A percentile compares a stretch with the other conserved stretches of the same genome.
These are phyloP conservation scores for Stenodera caucasica DNA, from an alignment of 2,888 invertebrate genomes.

Conservation along the genomic window DNA sequence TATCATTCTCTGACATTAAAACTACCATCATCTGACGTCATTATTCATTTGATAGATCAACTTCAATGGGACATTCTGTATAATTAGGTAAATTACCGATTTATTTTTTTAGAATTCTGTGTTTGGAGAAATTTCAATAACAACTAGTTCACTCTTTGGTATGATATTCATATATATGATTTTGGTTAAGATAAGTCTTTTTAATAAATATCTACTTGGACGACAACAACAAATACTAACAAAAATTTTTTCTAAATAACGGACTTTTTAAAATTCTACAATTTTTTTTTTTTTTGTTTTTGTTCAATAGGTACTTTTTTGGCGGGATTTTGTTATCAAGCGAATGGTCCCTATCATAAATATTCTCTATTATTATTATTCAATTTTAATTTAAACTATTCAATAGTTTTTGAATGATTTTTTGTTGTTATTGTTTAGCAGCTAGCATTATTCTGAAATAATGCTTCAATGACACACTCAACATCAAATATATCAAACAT, in stretches of 20 bases:
- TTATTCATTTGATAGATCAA: no score
- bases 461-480: slow-evolving; percentile 29
- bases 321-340: slow-evolving; percentile 48
- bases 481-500: slow-evolving; percentile 26
- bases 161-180: neutral
- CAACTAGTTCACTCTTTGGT: neutral
- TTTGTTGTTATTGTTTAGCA: slow-evolving; percentile 39
- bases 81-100: neutral
- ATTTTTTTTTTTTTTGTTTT: slow-evolving; percentile 5
- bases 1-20: no score
- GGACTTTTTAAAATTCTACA: neutral
- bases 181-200: neutral
- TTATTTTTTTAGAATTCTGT: slow-evolving; percentile 20
- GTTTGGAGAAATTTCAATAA: slow-evolving; percentile 20
- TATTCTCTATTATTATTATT: slow-evolving; percentile 36
- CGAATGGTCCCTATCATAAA: slow-evolving; percentile 48
- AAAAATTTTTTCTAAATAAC: slow-evolving; percentile 10
- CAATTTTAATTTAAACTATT: slow-evolving; percentile 13
- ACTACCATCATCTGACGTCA: no score
- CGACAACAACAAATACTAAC: neutral
- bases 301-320: slow-evolving; percentile 45
- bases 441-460: slow-evolving; percentile 33
- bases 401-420: slow-evolving; percentile 33
- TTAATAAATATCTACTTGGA: slow-evolving; percentile 1
- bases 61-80: neutral